Evolutionary conservation across 2,113 vertebrate species (phyloP), one percentile per base, ranked within the genome.

Genomic region (Catharus bicknelli): DNA sequence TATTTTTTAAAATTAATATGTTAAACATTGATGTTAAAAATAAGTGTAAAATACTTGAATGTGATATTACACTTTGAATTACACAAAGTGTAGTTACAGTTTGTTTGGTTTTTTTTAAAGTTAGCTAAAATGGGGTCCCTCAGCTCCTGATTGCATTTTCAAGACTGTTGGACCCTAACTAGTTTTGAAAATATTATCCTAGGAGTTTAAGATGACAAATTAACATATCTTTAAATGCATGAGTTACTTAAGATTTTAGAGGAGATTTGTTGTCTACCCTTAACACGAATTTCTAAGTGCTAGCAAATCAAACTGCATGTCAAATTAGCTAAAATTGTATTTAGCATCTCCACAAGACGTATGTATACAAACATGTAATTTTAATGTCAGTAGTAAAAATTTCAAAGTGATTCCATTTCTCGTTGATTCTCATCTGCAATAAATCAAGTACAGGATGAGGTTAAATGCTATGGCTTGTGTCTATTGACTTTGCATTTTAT

Each of bases 401-500:
- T 98, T 97, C 96, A 97, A 96, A 97, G 95, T 97, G 96, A 97
- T 98, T 98, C 91, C 74, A 93, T 96, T 98, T 98, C 96, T 95
- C 94, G 96, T 97, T 94, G 97, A 98, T 98, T 98, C 98, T 97
- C 97, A 98, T 98, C 98, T 98, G 98, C 97, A 98, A 97, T 98
- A 98, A 99, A 99, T 98, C 98, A 98, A 97, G 97, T 61, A 83
- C 91, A 95, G 95, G 95, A 97, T 98, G 98, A 98, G 97, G 98
- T 98, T 98, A 98, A 97, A 98, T 94, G 97, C 93, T 95, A 91
- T 62, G 91, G 94, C 97, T 97, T 97, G 59, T 84, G 97, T 97
- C 98, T 98, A 97, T 97, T 97, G 98, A 98, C 98, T 98, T 97
- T 95, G 97, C 97, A 98, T 98, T 99, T 99, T 97, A 97, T 96